A percentile compares a stretch with the other conserved stretches of the same genome.
Conservation (phyloP, 2,888 invertebrate species). For the Elmis aenea region DNA sequence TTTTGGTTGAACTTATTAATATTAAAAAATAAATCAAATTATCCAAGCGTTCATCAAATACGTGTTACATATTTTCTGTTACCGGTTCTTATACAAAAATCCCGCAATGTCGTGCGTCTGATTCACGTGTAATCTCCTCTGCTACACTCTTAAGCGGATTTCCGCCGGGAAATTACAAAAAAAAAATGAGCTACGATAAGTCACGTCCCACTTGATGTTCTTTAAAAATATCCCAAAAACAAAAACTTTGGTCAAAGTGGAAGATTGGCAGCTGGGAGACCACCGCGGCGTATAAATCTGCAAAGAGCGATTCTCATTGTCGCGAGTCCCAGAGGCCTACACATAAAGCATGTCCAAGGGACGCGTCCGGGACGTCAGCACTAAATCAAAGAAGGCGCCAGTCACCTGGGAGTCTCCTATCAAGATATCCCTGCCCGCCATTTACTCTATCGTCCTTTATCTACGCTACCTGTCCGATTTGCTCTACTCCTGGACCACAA, state of each 20-base stretch:
- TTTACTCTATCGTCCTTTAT: constrained; percentile 28
- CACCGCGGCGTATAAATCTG: constrained; percentile 42
- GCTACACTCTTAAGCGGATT: too few species aligned
- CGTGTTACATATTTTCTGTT: too few species aligned
- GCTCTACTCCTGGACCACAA: constrained; percentile 8
- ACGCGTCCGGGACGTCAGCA: constrained; percentile 40
- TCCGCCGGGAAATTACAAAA: too few species aligned
- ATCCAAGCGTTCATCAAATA: too few species aligned
- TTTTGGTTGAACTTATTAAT: too few species aligned
- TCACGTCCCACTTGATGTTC: not conserved
- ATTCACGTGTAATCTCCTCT: too few species aligned
- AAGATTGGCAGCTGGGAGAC: constrained; percentile 45
- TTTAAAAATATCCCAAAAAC: constrained; percentile 14
- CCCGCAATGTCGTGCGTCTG: too few species aligned
- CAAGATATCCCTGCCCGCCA: constrained; percentile 33
- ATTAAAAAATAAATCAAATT: too few species aligned
- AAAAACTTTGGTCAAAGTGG: constrained; percentile 25
- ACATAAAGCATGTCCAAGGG: constrained; percentile 41
- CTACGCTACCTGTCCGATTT: constrained; percentile 28
- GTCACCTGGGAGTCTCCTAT: constrained; percentile 42
- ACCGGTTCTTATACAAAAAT: too few species aligned
- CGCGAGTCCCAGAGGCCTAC: constrained; percentile 37
- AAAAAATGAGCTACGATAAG: not conserved
- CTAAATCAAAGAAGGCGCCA: constrained; percentile 48
- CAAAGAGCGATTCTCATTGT: constrained; percentile 44